Evolutionary conservation across 1,140 invertebrate species (phyloP).

Genomic region (Pachypsylla venusta): DNA sequence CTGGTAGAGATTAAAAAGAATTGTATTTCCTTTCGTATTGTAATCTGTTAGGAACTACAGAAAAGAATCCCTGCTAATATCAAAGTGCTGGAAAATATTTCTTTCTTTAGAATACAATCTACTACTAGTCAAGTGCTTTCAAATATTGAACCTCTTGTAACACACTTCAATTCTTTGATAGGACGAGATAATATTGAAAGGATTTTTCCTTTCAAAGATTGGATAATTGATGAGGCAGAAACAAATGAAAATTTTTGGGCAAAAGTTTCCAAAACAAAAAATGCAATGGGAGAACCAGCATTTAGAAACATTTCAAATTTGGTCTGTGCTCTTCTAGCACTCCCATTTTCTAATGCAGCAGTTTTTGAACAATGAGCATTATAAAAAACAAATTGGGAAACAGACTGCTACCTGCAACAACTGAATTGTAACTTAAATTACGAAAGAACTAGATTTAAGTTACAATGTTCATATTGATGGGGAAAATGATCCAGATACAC

Average conservation of each 20-base stretch:
- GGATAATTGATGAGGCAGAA: neutral
- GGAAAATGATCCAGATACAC: no score
- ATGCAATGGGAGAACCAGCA: neutral
- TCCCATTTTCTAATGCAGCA: neutral
- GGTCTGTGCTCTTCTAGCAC: neutral
- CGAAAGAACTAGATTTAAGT: no score
- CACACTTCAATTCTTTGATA: neutral
- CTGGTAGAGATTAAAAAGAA: neutral
- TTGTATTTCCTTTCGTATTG: neutral
- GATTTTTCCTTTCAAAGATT: neutral
- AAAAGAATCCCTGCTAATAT: neutral
- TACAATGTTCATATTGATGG: no score
- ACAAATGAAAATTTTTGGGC: neutral
- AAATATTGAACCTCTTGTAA: neutral
- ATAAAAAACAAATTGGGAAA: neutral
- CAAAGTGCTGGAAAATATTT: neutral
- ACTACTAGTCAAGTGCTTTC: neutral
- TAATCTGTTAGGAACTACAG: neutral
- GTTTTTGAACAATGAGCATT: neutral
- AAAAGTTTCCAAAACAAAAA: neutral
- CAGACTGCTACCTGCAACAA: neutral
- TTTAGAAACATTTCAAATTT: neutral
- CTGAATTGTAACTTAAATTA: no score
- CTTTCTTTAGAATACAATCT: neutral
- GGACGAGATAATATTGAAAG: neutral